Base-by-base conservation (phyloP, 2,888 invertebrate species). In the Hirtodrosophila histrioides region DNA sequence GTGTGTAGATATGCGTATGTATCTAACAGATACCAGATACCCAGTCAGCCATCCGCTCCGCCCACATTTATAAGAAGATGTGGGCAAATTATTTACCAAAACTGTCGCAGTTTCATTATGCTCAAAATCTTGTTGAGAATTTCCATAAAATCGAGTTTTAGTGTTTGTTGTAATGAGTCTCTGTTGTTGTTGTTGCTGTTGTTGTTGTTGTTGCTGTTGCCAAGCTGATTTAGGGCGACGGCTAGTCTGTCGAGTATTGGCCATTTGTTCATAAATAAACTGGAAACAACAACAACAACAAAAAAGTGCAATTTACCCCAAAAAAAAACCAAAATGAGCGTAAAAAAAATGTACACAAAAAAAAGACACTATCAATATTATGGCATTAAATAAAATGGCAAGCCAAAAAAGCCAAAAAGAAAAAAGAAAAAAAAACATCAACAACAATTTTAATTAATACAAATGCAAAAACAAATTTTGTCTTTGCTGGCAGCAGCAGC, bases 191-290 rank as follows among this genome's bases (percentile, higher is more conserved):
- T 60, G 58, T 64, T 17, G 17, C 2, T 17, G 17, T 17, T 17
- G 17, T 17, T 17, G 17, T 17, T 17, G 17, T 17, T 17, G 2
- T 17, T 17, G 17, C 17, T 17, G 17, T 17, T 75, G 62, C 50
- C 37, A 11, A 48, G 31, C 54, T 68, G 64, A 64, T 66, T 60
- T 63, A 67, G 69, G 83, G 82, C 83, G 87, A 78, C 88, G 65
- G 48, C 57, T 48, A 63, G 83, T 87, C 83, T 83, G 73, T 69
- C 51, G 49, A 35, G 35, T 33, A 43, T 48, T 41, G 27, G 39
- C 36, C 46, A 51, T 17, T 64, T 58, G 48, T 57, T 51, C 53
- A 46, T 36, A 10, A 24, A 36, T 33, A 41, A 65, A 58, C 57
- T 46, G 44, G 9, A 45, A 58, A 45, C 1, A 17, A 17, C 17